Evolutionary conservation across 2,113 vertebrate species (phyloP).

Genomic region (Felis chaus): DNA sequence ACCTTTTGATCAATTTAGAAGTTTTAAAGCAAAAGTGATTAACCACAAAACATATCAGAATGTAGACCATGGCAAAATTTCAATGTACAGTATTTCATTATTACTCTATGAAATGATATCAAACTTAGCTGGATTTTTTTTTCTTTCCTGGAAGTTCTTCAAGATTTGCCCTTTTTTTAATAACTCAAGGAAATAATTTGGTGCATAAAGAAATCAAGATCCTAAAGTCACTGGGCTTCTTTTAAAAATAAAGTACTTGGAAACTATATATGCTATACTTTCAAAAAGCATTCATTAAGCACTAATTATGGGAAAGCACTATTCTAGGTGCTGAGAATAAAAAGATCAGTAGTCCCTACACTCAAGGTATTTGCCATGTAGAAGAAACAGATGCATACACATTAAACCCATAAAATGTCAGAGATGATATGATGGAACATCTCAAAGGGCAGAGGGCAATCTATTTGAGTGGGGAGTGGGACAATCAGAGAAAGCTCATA

Average conservation of each 20-base stretch:
- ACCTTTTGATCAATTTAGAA: conserved; percentile 58
- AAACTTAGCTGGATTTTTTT: neutral
- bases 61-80: neutral
- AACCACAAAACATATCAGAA: neutral
- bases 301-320: neutral
- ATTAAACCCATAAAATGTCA: neutral
- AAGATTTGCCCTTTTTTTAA: neutral
- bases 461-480: neutral
- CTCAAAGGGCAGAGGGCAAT: neutral
- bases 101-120: neutral
- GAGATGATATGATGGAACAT: neutral
- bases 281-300: neutral
- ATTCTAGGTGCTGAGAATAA: neutral
- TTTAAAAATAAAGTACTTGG: conserved; percentile 20
- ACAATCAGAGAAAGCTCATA: neutral
- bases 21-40: conserved; percentile 67
- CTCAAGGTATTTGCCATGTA: neutral
- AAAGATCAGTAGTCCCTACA: neutral
- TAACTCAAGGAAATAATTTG: conserved; percentile 37
- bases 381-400: neutral
- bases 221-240: neutral
- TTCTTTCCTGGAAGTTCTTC: neutral
- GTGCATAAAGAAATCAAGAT: neutral
- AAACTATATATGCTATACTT: neutral
- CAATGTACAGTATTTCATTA: neutral